Conservation (phyloP, 2,888 invertebrate species). For the Nebria salina region DNA sequence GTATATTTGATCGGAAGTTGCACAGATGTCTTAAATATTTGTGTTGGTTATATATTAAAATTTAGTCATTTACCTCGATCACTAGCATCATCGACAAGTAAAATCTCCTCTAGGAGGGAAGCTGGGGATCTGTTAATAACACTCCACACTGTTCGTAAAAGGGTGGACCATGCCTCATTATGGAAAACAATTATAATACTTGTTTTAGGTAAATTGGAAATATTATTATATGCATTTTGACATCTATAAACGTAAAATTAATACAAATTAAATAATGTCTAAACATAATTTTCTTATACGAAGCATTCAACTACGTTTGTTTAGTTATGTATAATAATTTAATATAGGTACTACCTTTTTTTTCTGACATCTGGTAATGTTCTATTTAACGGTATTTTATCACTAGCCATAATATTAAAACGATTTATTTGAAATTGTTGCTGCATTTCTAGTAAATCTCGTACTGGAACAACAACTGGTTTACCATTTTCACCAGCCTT, state of each 20-base stretch:
- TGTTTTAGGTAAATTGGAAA: constrained; percentile 80
- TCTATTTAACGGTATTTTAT: constrained; percentile 86
- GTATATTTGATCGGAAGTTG: too few species aligned
- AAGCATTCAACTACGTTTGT: too few species aligned
- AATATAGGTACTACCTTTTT: constrained; percentile 70
- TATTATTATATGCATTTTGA: constrained; percentile 66
- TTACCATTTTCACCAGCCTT: constrained; percentile 82
- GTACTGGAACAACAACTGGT: constrained; percentile 80
- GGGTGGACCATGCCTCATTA: constrained; percentile 98
- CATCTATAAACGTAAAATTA: constrained; percentile 66
- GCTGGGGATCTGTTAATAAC: constrained; percentile 89
- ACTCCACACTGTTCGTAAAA: constrained; percentile 93
- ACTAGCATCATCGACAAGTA: constrained; percentile 90
- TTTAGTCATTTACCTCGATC: constrained; percentile 72
- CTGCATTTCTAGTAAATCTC: constrained; percentile 79
- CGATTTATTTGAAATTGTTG: constrained; percentile 85
- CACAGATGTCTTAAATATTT: too few species aligned
- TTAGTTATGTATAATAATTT: too few species aligned
- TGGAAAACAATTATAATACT: constrained; percentile 97
- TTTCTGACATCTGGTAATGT: constrained; percentile 85
- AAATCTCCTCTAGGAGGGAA: constrained; percentile 80
- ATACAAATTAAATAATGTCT: too few species aligned
- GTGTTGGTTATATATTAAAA: too few species aligned
- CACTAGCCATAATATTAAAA: constrained; percentile 89
- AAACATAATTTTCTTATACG: too few species aligned